These are phyloP conservation scores for Eupsilia transversa DNA, from an alignment of 2,888 invertebrate species.

Conservation along the genomic window DNA sequence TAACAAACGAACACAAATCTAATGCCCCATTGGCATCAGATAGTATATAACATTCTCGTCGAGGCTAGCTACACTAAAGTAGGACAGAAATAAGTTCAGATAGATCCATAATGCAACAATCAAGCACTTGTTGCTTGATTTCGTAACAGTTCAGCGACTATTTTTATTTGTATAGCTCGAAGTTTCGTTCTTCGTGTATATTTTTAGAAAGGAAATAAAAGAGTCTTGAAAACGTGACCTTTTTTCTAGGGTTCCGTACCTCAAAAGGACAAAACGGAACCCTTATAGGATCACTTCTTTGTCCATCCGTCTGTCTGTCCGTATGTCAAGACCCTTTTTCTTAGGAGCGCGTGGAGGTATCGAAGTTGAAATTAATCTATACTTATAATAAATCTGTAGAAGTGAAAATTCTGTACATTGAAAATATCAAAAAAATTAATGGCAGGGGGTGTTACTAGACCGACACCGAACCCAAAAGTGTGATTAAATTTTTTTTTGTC, in stretches of 20 bases:
- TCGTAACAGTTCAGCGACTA: constrained; percentile 29
- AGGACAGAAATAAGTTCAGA: constrained; percentile 54
- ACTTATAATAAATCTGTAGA: no score
- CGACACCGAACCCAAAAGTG: no score
- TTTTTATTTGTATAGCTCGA: constrained; percentile 8
- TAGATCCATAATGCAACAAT: constrained; percentile 43
- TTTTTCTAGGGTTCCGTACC: background rate
- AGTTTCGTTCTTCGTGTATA: constrained; percentile 4
- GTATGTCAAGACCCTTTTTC: background rate
- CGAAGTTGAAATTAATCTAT: background rate
- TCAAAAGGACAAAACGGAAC: background rate
- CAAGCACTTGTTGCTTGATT: constrained; percentile 30
- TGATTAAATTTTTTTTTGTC: no score
- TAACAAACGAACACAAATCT: constrained; percentile 26
- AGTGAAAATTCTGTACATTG: no score
- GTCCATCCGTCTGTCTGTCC: background rate
- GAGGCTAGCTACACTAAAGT: constrained; percentile 40
- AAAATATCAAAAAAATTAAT: no score
- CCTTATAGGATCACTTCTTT: background rate
- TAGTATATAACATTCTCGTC: constrained; percentile 27
- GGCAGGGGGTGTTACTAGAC: no score
- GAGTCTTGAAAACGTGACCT: background rate
- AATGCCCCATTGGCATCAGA: constrained; percentile 9
- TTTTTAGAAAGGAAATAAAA: constrained; percentile 11
- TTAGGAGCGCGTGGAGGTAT: background rate